phyloP scores from a whole-genome alignment of 2,888 invertebrate genomes.

The Omphaloscelis lunosa region DNA sequence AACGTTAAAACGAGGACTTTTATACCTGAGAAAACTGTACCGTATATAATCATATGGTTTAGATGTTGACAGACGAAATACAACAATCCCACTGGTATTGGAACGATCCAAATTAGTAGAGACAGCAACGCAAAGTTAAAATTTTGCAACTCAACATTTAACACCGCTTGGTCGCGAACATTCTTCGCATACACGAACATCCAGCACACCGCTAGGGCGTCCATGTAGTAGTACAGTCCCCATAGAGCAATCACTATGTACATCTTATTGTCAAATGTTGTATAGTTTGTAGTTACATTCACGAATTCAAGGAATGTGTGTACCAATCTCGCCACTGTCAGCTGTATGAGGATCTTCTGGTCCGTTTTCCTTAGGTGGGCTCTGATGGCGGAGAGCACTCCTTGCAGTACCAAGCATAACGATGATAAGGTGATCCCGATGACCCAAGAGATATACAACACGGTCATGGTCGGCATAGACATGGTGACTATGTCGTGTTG shows the following conservation, averaged over 20 bases:
- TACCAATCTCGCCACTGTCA: slow-evolving; percentile 75
- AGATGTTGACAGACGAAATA: background rate
- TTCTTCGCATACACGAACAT: slow-evolving; percentile 82
- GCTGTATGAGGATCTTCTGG: slow-evolving; percentile 76
- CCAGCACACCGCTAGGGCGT: slow-evolving; percentile 75
- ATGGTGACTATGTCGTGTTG: slow-evolving; percentile 30
- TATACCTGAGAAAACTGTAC: slow-evolving; percentile 66
- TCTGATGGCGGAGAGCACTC: slow-evolving; percentile 67
- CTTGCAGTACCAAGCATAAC: slow-evolving; percentile 71
- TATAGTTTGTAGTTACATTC: slow-evolving; percentile 4
- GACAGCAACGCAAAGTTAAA: slow-evolving; percentile 65
- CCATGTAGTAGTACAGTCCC: slow-evolving; percentile 72
- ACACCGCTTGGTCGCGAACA: slow-evolving; percentile 79
- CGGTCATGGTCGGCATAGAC: background rate
- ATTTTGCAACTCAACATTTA: slow-evolving; percentile 70
- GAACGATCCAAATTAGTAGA: slow-evolving; percentile 70
- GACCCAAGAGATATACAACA: slow-evolving; percentile 68
- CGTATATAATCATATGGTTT: slow-evolving; percentile 50
- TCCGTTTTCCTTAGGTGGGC: slow-evolving; percentile 77
- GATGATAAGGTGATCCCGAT: slow-evolving; percentile 73
- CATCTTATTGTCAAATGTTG: background rate
- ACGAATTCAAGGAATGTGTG: slow-evolving; percentile 74
- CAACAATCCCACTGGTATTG: slow-evolving; percentile 71
- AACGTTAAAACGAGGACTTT: slow-evolving; percentile 74
- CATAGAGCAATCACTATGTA: background rate